Base-by-base conservation (phyloP, 2,888 invertebrate species). In the Dicroscelio sp. region DNA sequence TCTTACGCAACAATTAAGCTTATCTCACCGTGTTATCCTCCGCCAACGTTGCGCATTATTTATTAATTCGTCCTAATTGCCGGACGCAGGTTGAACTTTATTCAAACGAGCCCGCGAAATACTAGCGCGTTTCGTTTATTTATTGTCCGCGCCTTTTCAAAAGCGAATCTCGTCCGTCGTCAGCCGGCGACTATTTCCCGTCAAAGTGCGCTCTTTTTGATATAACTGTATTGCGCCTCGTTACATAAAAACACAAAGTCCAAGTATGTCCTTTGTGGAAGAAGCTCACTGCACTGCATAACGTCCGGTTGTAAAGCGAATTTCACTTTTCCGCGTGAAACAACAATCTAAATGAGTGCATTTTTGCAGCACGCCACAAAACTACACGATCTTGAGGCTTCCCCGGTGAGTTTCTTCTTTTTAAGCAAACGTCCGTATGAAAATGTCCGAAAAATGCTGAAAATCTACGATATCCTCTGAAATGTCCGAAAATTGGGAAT, bases 321-420 rank as follows among this genome's bases (percentile, higher is more conserved):
- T 86, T 86, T 86, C 86, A 86, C 86, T 86, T 86, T 86, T 86
- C 86, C 63, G 55, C 86, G 80, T 80, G 80, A 80, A 69, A 80
- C 52, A 80, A 71, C 73, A 55, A 60, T 25, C 69, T 71, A 33
- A 69, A 63, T 60, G 12, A 60, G 38, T 52, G 71, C 35, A 86
- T 48, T 71, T 78, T 69, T 75, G 38, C 63, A 58, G 38, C 58
- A 20, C 23, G 31, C 75, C 58, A 76, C 58, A 76, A 31, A 58
- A 76, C 23, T 31, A 76, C 58, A 33, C 33, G 75, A 73, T 52
- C 52, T 73, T 30, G 20, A 48, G 25, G 6, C 6, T 38, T 69
- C 38, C 25, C 43, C n/a, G n/a, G n/a, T 43, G 43, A 12, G 43
- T 14, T 12, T 43, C 43, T 43, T 43, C 43, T 43, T 43, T 43